Conservation (phyloP, 2,888 invertebrate genomes). For the Cataglyphis rosenhaueri region DNA sequence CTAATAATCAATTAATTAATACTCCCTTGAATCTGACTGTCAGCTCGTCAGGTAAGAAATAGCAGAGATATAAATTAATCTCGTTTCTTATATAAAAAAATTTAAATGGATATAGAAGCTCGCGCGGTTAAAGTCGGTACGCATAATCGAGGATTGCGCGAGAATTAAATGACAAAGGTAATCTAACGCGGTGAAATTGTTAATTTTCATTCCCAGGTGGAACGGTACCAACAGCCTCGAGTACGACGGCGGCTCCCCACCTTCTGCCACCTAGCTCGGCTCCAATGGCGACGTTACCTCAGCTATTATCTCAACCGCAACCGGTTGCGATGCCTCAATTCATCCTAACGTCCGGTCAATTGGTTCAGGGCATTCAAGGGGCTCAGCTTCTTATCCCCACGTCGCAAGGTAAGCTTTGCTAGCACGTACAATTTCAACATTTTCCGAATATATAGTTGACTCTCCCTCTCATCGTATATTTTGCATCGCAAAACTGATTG, state of each 20-base stretch:
- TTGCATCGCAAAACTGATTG: constrained; percentile 8
- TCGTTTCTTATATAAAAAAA: background rate
- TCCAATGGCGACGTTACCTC: constrained; percentile 88
- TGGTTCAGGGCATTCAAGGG: constrained; percentile 96
- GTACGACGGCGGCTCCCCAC: constrained; percentile 82
- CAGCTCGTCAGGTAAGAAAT: constrained; percentile 86
- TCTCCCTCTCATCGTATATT: background rate
- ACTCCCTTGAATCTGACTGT: constrained; percentile 94
- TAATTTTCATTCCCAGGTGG: constrained; percentile 76
- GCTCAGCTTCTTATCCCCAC: constrained; percentile 98
- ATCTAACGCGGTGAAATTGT: constrained; percentile 35
- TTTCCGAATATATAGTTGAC: background rate
- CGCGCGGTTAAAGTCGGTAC: background rate
- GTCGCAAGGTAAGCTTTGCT: constrained; percentile 91
- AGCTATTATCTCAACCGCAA: constrained; percentile 87
- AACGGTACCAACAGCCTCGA: constrained; percentile 83
- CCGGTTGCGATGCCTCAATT: constrained; percentile 95
- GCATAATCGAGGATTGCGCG: background rate
- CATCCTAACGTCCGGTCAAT: constrained; percentile 95
- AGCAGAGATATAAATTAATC: background rate
- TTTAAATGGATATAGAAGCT: background rate
- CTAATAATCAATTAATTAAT: constrained; percentile 89
- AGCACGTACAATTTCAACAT: background rate
- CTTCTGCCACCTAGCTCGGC: constrained; percentile 83
- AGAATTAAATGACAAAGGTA: background rate